Percentiles rank a stretch among this genome's conserved stretches.
phyloP scores from a whole-genome alignment of 2,113 vertebrate species.

The Lepus americanus region DNA sequence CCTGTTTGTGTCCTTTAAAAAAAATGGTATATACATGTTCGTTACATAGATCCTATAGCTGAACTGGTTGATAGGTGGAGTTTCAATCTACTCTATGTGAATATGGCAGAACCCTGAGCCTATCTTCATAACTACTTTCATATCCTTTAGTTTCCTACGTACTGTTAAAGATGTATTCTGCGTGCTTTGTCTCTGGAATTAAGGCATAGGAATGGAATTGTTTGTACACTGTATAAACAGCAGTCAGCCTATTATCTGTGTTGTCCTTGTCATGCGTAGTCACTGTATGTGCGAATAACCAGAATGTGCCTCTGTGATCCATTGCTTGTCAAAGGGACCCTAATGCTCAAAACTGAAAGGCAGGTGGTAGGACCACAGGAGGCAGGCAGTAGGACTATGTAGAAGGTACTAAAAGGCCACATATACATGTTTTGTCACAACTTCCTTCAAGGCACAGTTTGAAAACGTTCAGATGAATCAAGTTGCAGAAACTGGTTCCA shows the following conservation, averaged over 20 bases:
- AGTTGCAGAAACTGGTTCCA: not conserved
- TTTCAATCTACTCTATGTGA: not conserved
- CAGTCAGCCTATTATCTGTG: not conserved
- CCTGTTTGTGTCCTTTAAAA: not conserved
- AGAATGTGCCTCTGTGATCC: not conserved
- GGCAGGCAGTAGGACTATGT: not conserved
- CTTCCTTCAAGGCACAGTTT: not conserved
- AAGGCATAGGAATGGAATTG: not conserved
- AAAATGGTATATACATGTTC: not conserved
- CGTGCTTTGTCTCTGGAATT: not conserved
- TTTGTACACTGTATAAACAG: not conserved
- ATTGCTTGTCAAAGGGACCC: not conserved
- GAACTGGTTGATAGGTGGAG: not conserved
- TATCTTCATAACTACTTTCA: not conserved
- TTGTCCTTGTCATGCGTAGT: not conserved
- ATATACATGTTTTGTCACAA: not conserved
- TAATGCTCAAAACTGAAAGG: not conserved
- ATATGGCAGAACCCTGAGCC: not conserved
- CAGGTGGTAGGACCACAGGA: not conserved
- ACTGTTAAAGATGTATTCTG: not conserved
- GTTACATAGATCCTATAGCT: not conserved
- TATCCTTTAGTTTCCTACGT: not conserved
- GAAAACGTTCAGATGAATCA: slow-evolving; percentile 35
- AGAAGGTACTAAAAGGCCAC: not conserved
- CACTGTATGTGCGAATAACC: not conserved